Conservation (phyloP, 2,888 invertebrate species). For the Melanophora roralis region DNA sequence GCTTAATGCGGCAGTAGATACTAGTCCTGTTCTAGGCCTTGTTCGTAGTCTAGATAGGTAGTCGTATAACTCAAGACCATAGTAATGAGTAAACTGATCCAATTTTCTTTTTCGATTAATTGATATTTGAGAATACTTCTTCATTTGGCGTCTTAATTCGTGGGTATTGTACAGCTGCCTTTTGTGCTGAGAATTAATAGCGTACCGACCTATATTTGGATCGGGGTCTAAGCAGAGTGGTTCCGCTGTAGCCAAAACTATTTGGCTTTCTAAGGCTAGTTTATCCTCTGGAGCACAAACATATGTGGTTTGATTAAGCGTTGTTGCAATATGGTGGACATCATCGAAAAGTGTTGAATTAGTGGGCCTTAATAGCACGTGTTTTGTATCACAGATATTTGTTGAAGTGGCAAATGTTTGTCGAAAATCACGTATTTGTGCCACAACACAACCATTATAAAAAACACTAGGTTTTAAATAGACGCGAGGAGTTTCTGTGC, state of each 20-base stretch:
- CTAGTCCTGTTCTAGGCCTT: constrained; percentile 68
- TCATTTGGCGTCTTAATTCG: constrained; percentile 85
- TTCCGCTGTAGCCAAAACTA: constrained; percentile 90
- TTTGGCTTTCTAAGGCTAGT: constrained; percentile 83
- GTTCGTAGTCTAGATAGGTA: constrained; percentile 74
- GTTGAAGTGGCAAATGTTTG: constrained; percentile 86
- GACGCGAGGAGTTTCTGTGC: constrained; percentile 68
- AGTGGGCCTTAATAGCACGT: constrained; percentile 91
- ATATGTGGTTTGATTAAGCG: constrained; percentile 59
- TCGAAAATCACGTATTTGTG: constrained; percentile 92
- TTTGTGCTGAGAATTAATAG: constrained; percentile 86
- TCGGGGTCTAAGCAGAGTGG: constrained; percentile 93
- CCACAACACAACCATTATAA: constrained; percentile 94
- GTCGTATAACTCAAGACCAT: constrained; percentile 84
- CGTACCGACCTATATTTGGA: constrained; percentile 86
- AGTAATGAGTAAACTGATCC: constrained; percentile 88
- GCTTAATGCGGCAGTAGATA: constrained; percentile 71
- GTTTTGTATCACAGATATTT: constrained; percentile 87
- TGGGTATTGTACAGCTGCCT: constrained; percentile 86
- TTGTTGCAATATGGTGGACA: constrained; percentile 76
- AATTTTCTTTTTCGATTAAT: constrained; percentile 92
- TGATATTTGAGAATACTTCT: constrained; percentile 87
- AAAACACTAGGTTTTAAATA: constrained; percentile 84
- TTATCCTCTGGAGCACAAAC: constrained; percentile 71
- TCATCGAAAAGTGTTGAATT: constrained; percentile 84